Base-by-base conservation (phyloP, 1,140 invertebrate genomes). In the Scaptomyza hsui region DNA sequence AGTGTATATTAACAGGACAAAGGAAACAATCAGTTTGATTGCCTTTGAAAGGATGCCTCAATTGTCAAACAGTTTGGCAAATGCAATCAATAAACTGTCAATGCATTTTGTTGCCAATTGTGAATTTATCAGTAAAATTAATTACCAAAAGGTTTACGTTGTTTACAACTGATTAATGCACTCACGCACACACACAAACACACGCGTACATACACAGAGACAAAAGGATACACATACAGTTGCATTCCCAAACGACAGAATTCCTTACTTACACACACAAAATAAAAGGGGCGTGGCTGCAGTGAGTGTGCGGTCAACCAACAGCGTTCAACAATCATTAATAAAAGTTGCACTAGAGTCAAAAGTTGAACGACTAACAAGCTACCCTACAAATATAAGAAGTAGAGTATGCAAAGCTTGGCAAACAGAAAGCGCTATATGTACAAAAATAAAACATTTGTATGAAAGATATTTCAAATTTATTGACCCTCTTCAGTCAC, bases 81-180 rank as follows among this genome's bases (percentile, higher is more conserved):
- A 24, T 26, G 29, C 47, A 35, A 32, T 52, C 47, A 72, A 72
- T 52, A 44, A 52, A 9, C 32, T 67, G 42, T 49, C 51, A 35
- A 19, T 51, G 18, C n/a, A 45, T 67, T 67, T 16, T 72, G 55
- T 52, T 67, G 69, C 26, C 26, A 72, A 52, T 37, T 41, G 32
- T 60, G 45, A 47, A 72, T 53, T 59, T 63, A 69, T 60, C 47
- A 61, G 56, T 52, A 42, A 70, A 62, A 57, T 70, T 63, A 74
- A 63, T 74, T 70, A 59, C 53, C 18, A 63, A 74, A 71, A 74
- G 52, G 47, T 19, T 71, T 74, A 24, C 52, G 18, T 35, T 71
- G 67, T 64, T 74, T 63, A 64, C 53, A 53, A 69, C 67, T 74
- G 59, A 70, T 74, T 74, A 73, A 73, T 69, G 42, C 37, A 49